phyloP scores from a whole-genome alignment of 2,888 invertebrate genomes.

The Volucella inanis region DNA sequence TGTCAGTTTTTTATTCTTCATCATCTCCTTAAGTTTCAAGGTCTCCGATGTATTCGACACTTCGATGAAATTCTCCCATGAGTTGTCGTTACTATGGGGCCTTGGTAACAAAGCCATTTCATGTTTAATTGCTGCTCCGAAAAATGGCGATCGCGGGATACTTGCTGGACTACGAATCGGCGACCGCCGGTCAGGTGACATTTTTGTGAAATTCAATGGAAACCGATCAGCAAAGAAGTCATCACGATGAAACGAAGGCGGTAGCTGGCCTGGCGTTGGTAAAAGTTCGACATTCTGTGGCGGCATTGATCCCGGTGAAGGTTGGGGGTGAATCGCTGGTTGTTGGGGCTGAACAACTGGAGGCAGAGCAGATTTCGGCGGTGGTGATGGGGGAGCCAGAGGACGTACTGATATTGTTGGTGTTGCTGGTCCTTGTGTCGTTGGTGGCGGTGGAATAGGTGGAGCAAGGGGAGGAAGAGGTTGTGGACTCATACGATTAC shows the following conservation, averaged over 20 bases:
- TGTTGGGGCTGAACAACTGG: slow-evolving; percentile 82
- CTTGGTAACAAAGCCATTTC: slow-evolving; percentile 86
- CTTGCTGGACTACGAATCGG: slow-evolving; percentile 82
- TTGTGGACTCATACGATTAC: slow-evolving; percentile 55
- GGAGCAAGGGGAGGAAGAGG: slow-evolving; percentile 33
- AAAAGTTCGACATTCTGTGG: slow-evolving; percentile 83
- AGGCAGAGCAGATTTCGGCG: slow-evolving; percentile 80
- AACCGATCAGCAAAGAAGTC: slow-evolving; percentile 81
- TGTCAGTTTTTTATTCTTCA: slow-evolving; percentile 97
- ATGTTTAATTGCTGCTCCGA: slow-evolving; percentile 81
- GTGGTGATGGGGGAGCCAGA: slow-evolving; percentile 75
- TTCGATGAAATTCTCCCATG: slow-evolving; percentile 99
- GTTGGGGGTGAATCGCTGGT: slow-evolving; percentile 81
- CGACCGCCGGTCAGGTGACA: slow-evolving; percentile 81
- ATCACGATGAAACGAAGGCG: slow-evolving; percentile 81
- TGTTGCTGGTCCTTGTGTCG: slow-evolving; percentile 48
- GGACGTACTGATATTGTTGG: slow-evolving; percentile 73
- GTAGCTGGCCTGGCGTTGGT: slow-evolving; percentile 81
- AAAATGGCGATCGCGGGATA: slow-evolving; percentile 82
- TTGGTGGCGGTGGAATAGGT: slow-evolving; percentile 54
- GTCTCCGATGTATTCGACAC: slow-evolving; percentile 94
- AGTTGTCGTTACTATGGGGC: slow-evolving; percentile 96
- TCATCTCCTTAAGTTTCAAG: slow-evolving; percentile 96
- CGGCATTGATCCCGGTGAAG: slow-evolving; percentile 84
- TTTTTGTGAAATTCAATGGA: slow-evolving; percentile 80